Conservation (phyloP, 2,888 invertebrate genomes). For the Mythimna impura region DNA sequence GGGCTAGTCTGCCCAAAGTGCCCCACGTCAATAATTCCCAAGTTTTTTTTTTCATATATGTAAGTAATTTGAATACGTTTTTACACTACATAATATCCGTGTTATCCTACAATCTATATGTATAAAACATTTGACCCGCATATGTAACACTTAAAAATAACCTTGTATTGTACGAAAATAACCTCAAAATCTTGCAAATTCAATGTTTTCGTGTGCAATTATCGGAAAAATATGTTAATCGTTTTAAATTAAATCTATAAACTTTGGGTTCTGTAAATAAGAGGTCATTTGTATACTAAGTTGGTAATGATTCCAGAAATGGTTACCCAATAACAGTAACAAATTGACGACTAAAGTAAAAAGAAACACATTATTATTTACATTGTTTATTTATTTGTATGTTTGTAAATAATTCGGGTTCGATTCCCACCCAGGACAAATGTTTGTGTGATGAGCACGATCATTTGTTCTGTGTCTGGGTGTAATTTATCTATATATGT, state of each 20-base stretch:
- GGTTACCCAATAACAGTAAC: neutral
- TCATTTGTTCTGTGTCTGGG: too few relatives aligned
- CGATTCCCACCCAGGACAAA: too few relatives aligned
- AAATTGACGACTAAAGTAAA: neutral
- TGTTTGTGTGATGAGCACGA: too few relatives aligned
- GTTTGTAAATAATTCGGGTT: too few relatives aligned
- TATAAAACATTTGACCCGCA: slow-evolving; percentile 45
- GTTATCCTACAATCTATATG: slow-evolving; percentile 20
- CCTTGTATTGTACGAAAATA: slow-evolving; percentile 50
- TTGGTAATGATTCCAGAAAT: neutral
- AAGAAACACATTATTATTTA: neutral
- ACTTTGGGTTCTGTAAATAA: slow-evolving; percentile 15
- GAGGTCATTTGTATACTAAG: neutral
- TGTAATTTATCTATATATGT: too few relatives aligned
- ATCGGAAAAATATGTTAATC: slow-evolving; percentile 38
- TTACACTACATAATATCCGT: slow-evolving; percentile 27
- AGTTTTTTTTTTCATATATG: neutral
- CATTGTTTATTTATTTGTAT: too few relatives aligned
- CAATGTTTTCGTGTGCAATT: slow-evolving; percentile 50
- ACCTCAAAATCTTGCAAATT: slow-evolving; percentile 44
- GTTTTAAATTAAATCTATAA: slow-evolving; percentile 8
- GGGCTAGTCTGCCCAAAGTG: neutral
- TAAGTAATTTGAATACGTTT: neutral
- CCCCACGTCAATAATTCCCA: neutral
- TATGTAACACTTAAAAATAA: slow-evolving; percentile 32